A percentile compares a stretch with the other conserved stretches of the same genome.
phyloP scores from a whole-genome alignment of 1,140 invertebrate genomes.

The Caerostris darwini region DNA sequence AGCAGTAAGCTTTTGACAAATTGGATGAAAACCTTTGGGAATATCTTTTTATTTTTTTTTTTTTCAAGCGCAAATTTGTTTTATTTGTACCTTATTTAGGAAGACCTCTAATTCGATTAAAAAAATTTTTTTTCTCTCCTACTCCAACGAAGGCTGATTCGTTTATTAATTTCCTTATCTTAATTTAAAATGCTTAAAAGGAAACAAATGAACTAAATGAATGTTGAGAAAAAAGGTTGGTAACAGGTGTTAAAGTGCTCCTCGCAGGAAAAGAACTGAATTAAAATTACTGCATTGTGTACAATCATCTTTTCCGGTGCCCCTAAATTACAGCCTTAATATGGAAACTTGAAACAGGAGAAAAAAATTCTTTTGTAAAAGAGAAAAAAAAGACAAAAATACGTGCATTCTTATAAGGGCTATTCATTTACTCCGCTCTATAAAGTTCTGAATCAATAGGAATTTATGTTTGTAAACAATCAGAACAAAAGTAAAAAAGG shows the following conservation, averaged over 20 bases:
- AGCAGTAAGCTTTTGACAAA: constrained; percentile 30
- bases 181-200: constrained; percentile 47
- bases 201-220: constrained; percentile 42
- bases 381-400: not conserved
- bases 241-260: constrained; percentile 43
- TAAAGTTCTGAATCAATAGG: not conserved
- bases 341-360: not conserved
- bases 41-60: not conserved
- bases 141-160: not conserved
- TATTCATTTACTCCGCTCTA: not conserved
- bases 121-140: not conserved
- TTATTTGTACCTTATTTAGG: constrained; percentile 19
- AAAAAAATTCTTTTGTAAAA: not conserved
- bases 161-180: constrained; percentile 55
- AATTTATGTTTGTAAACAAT: not conserved
- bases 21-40: constrained; percentile 14
- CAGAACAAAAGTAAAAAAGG: not conserved
- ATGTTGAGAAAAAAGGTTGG: constrained; percentile 42
- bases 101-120: constrained; percentile 19
- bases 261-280: constrained; percentile 11
- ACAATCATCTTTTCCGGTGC: not conserved
- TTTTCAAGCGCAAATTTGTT: not conserved
- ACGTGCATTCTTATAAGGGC: not conserved
- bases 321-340: not conserved
- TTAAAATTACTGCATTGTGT: constrained; percentile 7